Evolutionary conservation across 2,797 vertebrate species (phyloP).

Genomic region (Falco berigora): DNA sequence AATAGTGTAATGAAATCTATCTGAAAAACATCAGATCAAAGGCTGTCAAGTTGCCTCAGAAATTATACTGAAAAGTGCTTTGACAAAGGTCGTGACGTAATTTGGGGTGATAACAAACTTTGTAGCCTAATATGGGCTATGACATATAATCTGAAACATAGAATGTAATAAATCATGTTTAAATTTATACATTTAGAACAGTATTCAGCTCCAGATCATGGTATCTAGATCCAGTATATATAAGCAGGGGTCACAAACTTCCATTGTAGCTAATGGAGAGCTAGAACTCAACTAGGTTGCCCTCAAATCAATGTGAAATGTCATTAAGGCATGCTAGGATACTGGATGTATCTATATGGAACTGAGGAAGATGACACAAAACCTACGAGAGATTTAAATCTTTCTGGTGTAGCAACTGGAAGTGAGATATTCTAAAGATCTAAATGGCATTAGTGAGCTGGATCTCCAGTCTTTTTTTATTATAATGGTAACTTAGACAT

Average conservation of each 20-base stretch:
- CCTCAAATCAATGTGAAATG: not conserved
- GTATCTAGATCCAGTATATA: not conserved
- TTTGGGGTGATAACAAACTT: not conserved
- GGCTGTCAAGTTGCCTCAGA: not conserved
- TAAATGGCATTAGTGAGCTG: not conserved
- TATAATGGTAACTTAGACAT: not conserved
- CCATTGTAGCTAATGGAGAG: not conserved
- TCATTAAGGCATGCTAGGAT: not conserved
- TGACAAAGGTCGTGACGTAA: not conserved
- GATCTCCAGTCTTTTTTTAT: not conserved
- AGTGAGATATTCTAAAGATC: not conserved
- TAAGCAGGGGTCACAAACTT: not conserved
- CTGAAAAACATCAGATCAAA: not conserved
- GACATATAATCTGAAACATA: not conserved
- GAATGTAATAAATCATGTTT: not conserved
- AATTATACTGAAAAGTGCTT: not conserved
- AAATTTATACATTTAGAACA: not conserved
- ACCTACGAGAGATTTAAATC: not conserved
- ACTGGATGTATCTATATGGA: fast-evolving
- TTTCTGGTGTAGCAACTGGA: not conserved
- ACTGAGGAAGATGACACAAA: not conserved
- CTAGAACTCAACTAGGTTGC: not conserved
- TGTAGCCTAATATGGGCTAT: not conserved
- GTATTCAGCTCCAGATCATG: not conserved
- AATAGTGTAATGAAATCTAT: not conserved